Base-by-base conservation (phyloP, 2,113 vertebrate species). In the Esox niger region DNA sequence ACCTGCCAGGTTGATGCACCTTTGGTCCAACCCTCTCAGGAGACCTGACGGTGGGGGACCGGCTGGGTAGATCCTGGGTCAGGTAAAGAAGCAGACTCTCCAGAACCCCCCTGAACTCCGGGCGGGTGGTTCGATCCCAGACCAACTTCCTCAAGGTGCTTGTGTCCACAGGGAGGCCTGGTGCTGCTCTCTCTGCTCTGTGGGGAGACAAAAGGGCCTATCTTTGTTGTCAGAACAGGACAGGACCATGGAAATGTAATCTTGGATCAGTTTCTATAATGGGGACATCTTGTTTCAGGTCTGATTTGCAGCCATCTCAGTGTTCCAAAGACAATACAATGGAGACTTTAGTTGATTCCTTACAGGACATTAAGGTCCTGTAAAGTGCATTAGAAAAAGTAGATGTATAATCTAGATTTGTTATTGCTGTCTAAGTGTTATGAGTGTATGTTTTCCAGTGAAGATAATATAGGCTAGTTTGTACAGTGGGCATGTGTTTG, bases 81-180 rank as follows among this genome's bases (percentile, higher is more conserved):
- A 95, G 25, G 0, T 96, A 98, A 0, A 87, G 77, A 60, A 96
- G 87, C 33, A 98, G 91, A 79, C 78, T 94, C 79, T 91, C 85
- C 65, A 98, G 92, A 81, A 97, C 76, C 57, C 88, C 90, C 57
- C 90, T 88, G 31, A 89, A 73, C 0, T 86, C 93, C 8, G 84
- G 85, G 26, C 57, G 64, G 1, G 89, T 87, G 17, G 77, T 85
- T 69, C 86, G 82, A 61, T 87, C 87, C 81, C 88, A 74, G 33
- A 93, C 71, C 75, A 93, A 88, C 87, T 89, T 95, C 84, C 87
- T 94, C 82, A 98, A 80, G 15, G 72, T 69, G 47, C 82, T 74
- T 25, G 69, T 75, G 55, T 94, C 89, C 1, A 90, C 17, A 49
- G 70, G 76, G 55, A 38, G 62, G 78, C 77, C 71, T 80, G 52